Percentiles rank a stretch among this genome's conserved stretches.
These are phyloP conservation scores for Brachionus angularis DNA, from an alignment of 1,140 invertebrate genomes.

Conservation along the genomic window DNA sequence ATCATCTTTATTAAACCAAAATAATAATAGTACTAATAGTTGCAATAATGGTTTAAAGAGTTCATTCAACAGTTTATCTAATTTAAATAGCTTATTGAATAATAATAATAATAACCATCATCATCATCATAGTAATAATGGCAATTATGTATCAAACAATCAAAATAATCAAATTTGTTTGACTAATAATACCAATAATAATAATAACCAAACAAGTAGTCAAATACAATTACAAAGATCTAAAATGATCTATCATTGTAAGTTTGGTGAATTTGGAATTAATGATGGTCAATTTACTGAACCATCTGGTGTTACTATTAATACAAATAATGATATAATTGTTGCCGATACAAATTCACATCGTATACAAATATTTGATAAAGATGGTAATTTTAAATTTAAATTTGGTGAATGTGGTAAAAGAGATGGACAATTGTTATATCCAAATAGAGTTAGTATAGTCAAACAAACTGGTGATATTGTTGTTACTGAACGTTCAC, in stretches of 20 bases:
- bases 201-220: background rate
- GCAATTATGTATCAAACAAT: too few species aligned
- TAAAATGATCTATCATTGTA: slow-evolving; percentile 99
- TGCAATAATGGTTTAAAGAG: too few species aligned
- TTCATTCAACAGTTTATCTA: too few species aligned
- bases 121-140: too few species aligned
- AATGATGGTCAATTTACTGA: slow-evolving; percentile 89
- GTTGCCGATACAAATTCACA: slow-evolving; percentile 99
- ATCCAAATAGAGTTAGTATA: slow-evolving; percentile 95
- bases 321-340: slow-evolving; percentile 98
- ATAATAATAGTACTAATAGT: too few species aligned
- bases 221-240: slow-evolving; percentile 68
- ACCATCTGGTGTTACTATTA: slow-evolving; percentile 95
- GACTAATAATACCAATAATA: background rate
- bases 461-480: slow-evolving; percentile 95
- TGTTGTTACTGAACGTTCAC: slow-evolving; percentile 94
- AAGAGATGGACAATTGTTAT: slow-evolving; percentile 90
- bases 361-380: slow-evolving; percentile 89
- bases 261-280: slow-evolving; percentile 98
- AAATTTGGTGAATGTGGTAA: slow-evolving; percentile 93
- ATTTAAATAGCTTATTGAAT: too few species aligned
- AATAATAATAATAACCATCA: too few species aligned
- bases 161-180: too few species aligned
- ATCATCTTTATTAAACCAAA: too few species aligned
- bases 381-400: slow-evolving; percentile 87